phyloP scores from a whole-genome alignment of 1,140 invertebrate genomes.

The Asbolus verrucosus region DNA sequence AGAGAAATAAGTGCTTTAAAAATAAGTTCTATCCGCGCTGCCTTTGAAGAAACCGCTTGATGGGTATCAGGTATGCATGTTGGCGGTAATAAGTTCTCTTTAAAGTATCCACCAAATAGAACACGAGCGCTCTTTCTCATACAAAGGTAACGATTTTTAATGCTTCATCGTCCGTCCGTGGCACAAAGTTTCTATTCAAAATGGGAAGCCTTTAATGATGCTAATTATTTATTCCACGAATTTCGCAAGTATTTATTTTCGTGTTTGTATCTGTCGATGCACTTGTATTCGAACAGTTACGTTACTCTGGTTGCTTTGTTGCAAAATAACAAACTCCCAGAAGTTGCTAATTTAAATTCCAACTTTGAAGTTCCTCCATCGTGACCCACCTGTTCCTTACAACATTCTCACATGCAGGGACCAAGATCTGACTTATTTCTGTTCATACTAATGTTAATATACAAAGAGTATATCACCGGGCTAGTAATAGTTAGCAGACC shows the following conservation, averaged over 20 bases:
- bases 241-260: constrained; percentile 2
- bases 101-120: constrained; percentile 29
- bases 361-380: not conserved
- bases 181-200: not conserved
- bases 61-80: constrained; percentile 43
- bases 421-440: too few species aligned
- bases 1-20: constrained; percentile 45
- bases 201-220: not conserved
- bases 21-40: constrained; percentile 35
- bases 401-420: too few species aligned
- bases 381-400: constrained; percentile 1
- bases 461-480: not conserved
- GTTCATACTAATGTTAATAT: too few species aligned
- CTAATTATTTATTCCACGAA: constrained; percentile 18
- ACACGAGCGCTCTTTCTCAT: not conserved
- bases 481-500: not conserved
- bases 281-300: not conserved
- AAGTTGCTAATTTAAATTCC: constrained; percentile 5
- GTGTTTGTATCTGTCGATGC: not conserved
- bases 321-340: not conserved
- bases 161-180: not conserved
- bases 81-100: constrained; percentile 41
- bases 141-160: constrained; percentile 43
- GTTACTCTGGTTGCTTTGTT: not conserved
- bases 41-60: constrained; percentile 40